phyloP scores from a whole-genome alignment of 2,797 vertebrate species.

The Poeciliopsis presidionis region DNA sequence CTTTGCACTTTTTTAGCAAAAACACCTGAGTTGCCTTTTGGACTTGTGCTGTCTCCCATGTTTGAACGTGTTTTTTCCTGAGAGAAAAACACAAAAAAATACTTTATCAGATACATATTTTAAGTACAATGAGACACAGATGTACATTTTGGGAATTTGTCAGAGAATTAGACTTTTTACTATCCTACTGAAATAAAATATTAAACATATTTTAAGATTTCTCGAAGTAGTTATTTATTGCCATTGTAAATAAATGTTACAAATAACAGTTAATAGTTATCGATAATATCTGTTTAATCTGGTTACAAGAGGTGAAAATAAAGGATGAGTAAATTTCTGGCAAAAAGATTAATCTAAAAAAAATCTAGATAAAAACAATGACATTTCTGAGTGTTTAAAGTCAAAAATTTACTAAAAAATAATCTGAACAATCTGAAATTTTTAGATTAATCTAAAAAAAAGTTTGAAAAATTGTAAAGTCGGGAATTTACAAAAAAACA shows the following conservation, averaged over 20 bases:
- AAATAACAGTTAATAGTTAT: neutral
- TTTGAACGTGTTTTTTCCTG: constrained; percentile 38
- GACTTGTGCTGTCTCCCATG: constrained; percentile 70
- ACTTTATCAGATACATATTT: neutral
- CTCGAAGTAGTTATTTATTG: neutral
- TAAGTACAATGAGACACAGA: neutral
- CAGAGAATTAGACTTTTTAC: neutral
- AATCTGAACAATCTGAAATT: too few relatives aligned
- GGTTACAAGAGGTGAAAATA: neutral
- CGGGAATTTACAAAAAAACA: too few relatives aligned
- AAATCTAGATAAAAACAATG: too few relatives aligned
- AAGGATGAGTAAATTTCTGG: too few relatives aligned
- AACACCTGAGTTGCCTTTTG: constrained; percentile 82
- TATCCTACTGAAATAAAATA: neutral
- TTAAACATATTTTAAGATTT: neutral
- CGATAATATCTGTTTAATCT: neutral
- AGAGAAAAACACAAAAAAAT: constrained; percentile 12
- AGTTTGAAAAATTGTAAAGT: too few relatives aligned
- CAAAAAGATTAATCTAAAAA: too few relatives aligned
- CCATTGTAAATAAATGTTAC: neutral
- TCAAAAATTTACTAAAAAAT: too few relatives aligned
- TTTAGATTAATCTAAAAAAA: too few relatives aligned
- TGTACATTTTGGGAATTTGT: neutral
- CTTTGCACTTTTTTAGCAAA: constrained; percentile 92
- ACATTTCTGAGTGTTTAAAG: too few relatives aligned